Evolutionary conservation across 2,797 vertebrate genomes (phyloP), one percentile per base, ranked within the genome.

Genomic region (Lepilemur septentrionalis): DNA sequence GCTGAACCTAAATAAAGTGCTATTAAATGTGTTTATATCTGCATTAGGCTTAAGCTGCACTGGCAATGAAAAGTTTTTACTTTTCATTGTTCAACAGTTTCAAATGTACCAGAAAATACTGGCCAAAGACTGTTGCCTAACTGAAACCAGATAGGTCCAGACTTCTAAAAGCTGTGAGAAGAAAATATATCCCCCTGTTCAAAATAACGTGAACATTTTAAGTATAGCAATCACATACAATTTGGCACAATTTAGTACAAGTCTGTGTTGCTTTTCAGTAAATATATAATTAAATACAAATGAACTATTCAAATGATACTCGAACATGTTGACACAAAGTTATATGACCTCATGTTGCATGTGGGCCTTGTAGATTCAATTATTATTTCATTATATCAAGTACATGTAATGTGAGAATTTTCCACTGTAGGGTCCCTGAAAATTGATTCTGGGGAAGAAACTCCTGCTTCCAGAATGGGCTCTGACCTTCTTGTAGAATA

Each of bases 131-230:
- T 92, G 17, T 96, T 97, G 87, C 76, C 82, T 98, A 98, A 98
- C 96, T 98, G 96, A 98, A 98, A 99, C 98, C 98, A 98, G 97
- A 98, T 96, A 98, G 91, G 83, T 35, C 86, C 95, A 84, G 97
- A 95, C 87, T 97, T 97, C 89, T 83, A 86, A 98, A 96, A 86
- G 81, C 97, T 89, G 55, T 0, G 30, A 97, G 86, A 95, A 97
- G 89, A 95, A 98, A 98, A 98, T 85, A 75, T 96, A 7, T 95
- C 92, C 97, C 92, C 97, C 92, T 23, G 3, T 96, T 97, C 94
- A 96, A 97, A 97, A 97, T 94, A 95, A 97, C 95, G 14, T 23
- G 4, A 94, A 89, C 97, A 90, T 88, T 89, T 75, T 97, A 95
- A 96, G 81, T 96, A 93, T 70, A 82, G 67, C 94, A 91, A 83